These are phyloP conservation scores for Hipparchia semele DNA, from an alignment of 2,888 invertebrate genomes.

Conservation along the genomic window DNA sequence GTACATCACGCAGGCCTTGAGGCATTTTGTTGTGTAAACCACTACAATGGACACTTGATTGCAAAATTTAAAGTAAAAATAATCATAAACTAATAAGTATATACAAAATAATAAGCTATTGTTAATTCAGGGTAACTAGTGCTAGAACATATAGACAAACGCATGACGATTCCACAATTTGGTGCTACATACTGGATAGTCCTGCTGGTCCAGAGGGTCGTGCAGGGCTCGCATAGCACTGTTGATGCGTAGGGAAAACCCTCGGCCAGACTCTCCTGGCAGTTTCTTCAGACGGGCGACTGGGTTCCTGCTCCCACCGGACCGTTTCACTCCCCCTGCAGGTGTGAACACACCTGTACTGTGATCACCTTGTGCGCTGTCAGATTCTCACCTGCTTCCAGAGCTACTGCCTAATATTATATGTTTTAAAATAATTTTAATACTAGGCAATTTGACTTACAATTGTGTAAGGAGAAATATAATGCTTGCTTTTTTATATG, in stretches of 20 bases:
- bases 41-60: no score
- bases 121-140: no score
- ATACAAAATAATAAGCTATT: no score
- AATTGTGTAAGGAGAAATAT: neutral
- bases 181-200: constrained; percentile 59
- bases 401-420: no score
- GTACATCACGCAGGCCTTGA: no score
- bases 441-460: no score
- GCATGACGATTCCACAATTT: neutral
- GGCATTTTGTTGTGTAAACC: no score
- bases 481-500: neutral
- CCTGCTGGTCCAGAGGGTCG: constrained; percentile 50
- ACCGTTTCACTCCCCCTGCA: constrained; percentile 24
- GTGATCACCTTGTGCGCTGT: neutral
- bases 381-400: no score
- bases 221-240: constrained; percentile 83
- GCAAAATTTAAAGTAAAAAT: no score
- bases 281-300: constrained; percentile 82
- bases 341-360: neutral
- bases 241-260: constrained; percentile 86
- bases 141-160: no score
- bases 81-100: no score
- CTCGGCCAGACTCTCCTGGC: constrained; percentile 84
- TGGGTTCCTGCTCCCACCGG: constrained; percentile 54
- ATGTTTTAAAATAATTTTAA: no score